A percentile compares a stretch with the other conserved stretches of the same genome.
These are phyloP conservation scores for Plectropomus leopardus DNA, from an alignment of 2,113 vertebrate species.

Conservation along the genomic window DNA sequence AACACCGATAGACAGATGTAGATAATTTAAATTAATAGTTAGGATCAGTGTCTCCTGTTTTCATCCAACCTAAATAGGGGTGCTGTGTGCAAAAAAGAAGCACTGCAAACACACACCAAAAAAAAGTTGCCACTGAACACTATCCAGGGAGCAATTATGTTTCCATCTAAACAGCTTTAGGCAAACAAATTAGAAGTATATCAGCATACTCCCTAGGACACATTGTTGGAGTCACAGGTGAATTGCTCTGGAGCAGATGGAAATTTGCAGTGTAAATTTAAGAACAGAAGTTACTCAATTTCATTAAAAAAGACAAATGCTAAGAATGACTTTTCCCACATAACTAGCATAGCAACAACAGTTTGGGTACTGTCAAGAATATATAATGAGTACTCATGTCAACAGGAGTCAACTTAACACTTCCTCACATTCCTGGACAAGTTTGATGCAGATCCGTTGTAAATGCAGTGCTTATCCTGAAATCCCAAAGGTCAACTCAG, in stretches of 20 bases:
- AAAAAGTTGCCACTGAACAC: background rate
- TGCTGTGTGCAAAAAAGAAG: too few species aligned
- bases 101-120: too few species aligned
- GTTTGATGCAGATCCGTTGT: background rate
- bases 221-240: background rate
- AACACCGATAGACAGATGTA: too few species aligned
- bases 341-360: background rate
- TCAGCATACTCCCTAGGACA: background rate
- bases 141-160: background rate
- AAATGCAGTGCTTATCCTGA: too few species aligned
- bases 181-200: background rate
- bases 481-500: too few species aligned
- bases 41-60: background rate
- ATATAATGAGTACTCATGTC: background rate
- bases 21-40: background rate
- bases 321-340: background rate
- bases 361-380: background rate
- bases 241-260: background rate
- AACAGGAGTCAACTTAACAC: background rate
- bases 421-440: background rate
- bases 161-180: background rate
- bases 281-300: background rate
- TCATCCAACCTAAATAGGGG: too few species aligned
- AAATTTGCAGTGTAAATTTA: background rate
- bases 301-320: background rate